phyloP scores from a whole-genome alignment of 2,113 vertebrate species.

The Coracopsis vasa region DNA sequence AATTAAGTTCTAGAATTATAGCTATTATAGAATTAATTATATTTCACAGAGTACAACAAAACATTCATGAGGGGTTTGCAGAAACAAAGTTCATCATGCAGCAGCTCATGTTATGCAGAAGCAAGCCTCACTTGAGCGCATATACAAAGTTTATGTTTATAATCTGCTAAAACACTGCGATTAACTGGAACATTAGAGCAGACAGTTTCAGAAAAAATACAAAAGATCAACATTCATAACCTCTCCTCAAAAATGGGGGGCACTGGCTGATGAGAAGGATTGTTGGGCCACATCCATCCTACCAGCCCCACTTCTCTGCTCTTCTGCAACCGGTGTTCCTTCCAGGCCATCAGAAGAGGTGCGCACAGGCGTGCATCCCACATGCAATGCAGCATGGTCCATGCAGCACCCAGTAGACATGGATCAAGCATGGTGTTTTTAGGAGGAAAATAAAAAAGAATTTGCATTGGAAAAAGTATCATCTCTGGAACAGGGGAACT shows the following conservation, averaged over 20 bases:
- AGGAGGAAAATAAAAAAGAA: neutral
- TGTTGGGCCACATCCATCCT: neutral
- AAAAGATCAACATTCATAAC: neutral
- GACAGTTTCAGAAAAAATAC: neutral
- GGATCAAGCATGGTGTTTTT: neutral
- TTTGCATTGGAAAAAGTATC: neutral
- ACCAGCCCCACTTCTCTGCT: neutral
- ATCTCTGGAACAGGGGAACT: neutral
- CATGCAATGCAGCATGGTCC: fast-evolving
- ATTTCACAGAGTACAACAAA: neutral
- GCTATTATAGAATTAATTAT: neutral
- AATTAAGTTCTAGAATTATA: neutral
- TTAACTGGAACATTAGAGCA: neutral
- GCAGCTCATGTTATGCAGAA: neutral
- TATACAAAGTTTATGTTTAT: neutral
- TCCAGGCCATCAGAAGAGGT: fast-evolving
- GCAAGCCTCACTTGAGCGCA: fast-evolving
- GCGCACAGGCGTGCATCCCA: fast-evolving
- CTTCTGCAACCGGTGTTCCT: fast-evolving
- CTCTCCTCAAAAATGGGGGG: neutral
- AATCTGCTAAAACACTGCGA: neutral
- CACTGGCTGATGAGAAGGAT: neutral
- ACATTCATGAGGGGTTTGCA: neutral
- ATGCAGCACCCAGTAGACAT: neutral
- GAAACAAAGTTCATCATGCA: neutral